Conservation (phyloP, 2,888 invertebrate species). For the Eupithecia dodoneata region DNA sequence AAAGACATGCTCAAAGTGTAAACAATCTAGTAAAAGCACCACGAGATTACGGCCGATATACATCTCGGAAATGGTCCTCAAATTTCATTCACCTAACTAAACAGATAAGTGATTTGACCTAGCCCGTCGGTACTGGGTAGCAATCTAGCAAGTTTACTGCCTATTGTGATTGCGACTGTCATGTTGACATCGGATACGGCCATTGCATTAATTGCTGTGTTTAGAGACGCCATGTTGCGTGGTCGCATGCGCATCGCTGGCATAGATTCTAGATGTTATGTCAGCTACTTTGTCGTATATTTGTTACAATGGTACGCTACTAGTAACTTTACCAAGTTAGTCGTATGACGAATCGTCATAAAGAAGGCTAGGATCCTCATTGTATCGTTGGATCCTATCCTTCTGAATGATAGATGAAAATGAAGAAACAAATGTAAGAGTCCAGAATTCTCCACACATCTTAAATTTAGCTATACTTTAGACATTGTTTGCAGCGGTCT, state of each 20-base stretch:
- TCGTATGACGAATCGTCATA: neutral
- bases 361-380: too few species aligned
- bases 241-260: constrained; percentile 31
- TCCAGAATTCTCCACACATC: neutral
- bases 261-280: constrained; percentile 30
- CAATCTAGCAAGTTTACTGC: constrained; percentile 29
- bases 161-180: constrained; percentile 46
- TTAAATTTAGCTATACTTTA: neutral
- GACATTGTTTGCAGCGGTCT: neutral
- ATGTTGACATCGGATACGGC: constrained; percentile 56
- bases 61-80: neutral
- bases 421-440: neutral
- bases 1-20: neutral
- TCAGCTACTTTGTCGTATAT: constrained; percentile 10
- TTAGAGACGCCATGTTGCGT: constrained; percentile 42
- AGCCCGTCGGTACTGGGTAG: neutral
- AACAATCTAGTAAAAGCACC: neutral
- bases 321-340: neutral
- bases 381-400: neutral
- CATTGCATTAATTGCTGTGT: constrained; percentile 56
- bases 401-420: neutral
- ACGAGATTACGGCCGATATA: neutral
- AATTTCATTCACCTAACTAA: neutral
- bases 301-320: neutral
- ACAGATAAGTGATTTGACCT: constrained; percentile 9